These are phyloP conservation scores for Netelia fuscicornis DNA, from an alignment of 2,888 invertebrate species.

Conservation along the genomic window DNA sequence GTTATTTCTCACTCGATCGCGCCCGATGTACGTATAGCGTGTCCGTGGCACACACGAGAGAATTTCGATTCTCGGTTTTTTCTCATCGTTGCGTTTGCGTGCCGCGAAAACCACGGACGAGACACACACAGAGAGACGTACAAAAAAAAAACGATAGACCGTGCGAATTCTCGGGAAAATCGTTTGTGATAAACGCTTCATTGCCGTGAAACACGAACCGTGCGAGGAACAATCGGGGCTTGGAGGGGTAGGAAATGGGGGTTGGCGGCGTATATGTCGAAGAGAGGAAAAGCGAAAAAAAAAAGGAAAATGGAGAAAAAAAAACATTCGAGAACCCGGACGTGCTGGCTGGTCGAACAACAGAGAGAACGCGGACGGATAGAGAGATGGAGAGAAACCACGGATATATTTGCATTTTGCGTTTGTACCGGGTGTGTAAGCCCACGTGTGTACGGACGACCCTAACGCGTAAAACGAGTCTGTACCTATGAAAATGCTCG, in stretches of 20 bases:
- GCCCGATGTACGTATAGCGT: background rate
- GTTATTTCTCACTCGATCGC: background rate
- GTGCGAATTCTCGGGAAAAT: slow-evolving; percentile 52
- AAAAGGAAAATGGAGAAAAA: slow-evolving; percentile 25
- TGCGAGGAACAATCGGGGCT: background rate
- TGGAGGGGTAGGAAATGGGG: background rate
- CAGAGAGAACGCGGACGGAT: slow-evolving; percentile 12
- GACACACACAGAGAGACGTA: background rate
- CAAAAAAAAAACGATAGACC: slow-evolving; percentile 1
- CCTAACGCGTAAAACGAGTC: slow-evolving; percentile 29
- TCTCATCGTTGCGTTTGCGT: slow-evolving; percentile 22
- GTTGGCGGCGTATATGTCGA: slow-evolving; percentile 6
- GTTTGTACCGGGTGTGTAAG: slow-evolving; percentile 37
- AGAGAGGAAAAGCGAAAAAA: slow-evolving; percentile 27
- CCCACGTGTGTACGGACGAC: too few species aligned
- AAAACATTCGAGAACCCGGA: background rate
- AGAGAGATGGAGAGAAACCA: slow-evolving; percentile 34
- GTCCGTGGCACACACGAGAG: background rate
- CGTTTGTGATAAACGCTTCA: slow-evolving; percentile 61
- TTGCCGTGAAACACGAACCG: slow-evolving; percentile 55
- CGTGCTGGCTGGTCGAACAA: background rate
- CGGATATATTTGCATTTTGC: slow-evolving; percentile 56
- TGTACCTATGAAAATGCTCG: slow-evolving; percentile 25
- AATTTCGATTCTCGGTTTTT: slow-evolving; percentile 41
- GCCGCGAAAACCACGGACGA: background rate